Evolutionary conservation across 1,140 invertebrate species (phyloP), one percentile per base, ranked within the genome.

Genomic region (Microvelia longipes): DNA sequence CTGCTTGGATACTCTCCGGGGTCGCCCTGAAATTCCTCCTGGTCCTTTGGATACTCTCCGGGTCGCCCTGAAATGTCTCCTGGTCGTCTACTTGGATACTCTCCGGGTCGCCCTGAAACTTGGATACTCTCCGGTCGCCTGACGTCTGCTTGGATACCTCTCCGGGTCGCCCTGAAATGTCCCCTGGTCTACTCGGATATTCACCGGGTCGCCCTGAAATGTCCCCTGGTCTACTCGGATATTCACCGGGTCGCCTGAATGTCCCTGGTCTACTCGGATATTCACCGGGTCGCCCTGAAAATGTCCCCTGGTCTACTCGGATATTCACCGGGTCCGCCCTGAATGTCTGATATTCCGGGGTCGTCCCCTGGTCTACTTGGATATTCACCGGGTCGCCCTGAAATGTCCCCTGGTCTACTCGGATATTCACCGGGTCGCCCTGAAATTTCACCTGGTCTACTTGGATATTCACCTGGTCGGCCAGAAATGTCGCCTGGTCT

Each of bases 391-490:
- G 71, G 68, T 61, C 67, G 15, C 66, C 28, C 67, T 68, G 25
- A 15, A n/a, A n/a, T n/a, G n/a, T n/a, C n/a, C n/a, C n/a, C n/a
- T 28, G 66, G 66, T 5, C 5, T 67, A 2, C 50, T 29, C 30
- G 60, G 67, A 15, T 68, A 65, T 35, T 71, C 68, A 50, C 71
- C 73, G 29, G 67, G 70, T 65, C 29, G n/a, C 68, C 60, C 68
- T 68, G 28, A 65, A n/a, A n/a, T n/a, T n/a, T n/a, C n/a, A n/a
- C n/a, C n/a, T 69, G 72, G 29, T 70, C 29, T 61, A 67, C 70
- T 71, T 67, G 72, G 73, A 70, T 71, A 71, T 66, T 61, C 69
- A 66, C 73, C 73, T 60, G 70, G 66, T 25, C 60, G 24, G 28
- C 70, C 27, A 67, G 60, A 69, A 24, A 65, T 69, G 65, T 71